Conservation (phyloP, 2,888 invertebrate genomes). For the Synanthedon formicaeformis region DNA sequence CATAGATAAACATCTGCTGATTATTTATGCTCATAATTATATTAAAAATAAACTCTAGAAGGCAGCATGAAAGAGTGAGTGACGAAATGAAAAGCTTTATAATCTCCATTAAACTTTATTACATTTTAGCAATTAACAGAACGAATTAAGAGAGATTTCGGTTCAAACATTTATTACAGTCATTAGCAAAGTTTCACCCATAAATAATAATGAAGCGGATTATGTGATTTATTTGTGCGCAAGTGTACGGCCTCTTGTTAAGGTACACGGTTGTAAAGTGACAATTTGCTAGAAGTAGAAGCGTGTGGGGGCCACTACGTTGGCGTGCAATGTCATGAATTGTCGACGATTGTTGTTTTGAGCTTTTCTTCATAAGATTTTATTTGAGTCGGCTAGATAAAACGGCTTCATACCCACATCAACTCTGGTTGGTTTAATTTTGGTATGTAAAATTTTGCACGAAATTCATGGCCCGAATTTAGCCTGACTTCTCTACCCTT, state of each 20-base stretch:
- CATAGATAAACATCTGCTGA: no score
- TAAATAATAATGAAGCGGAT: slow-evolving; percentile 1
- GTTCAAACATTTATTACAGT: not conserved
- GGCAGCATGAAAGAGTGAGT: no score
- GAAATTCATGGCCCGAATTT: no score
- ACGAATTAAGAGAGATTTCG: slow-evolving; percentile 3
- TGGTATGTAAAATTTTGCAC: no score
- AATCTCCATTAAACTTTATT: slow-evolving; percentile 1
- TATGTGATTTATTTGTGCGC: slow-evolving; percentile 12
- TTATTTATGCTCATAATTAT: no score
- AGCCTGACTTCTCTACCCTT: no score
- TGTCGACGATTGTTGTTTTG: not conserved
- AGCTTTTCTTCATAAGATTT: not conserved
- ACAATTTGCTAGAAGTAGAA: slow-evolving; percentile 32
- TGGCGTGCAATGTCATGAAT: not conserved
- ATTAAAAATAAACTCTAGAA: no score
- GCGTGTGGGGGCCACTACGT: slow-evolving; percentile 12
- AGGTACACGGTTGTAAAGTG: slow-evolving; percentile 25
- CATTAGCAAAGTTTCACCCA: not conserved
- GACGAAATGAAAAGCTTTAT: slow-evolving; percentile 2
- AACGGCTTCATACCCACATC: no score
- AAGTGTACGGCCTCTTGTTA: slow-evolving; percentile 23
- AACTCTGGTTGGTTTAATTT: no score
- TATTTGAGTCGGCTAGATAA: not conserved
- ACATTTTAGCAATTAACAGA: not conserved